These are phyloP conservation scores for Sebastes jordani DNA, from an alignment of 2,797 vertebrate genomes.

Conservation along the genomic window DNA sequence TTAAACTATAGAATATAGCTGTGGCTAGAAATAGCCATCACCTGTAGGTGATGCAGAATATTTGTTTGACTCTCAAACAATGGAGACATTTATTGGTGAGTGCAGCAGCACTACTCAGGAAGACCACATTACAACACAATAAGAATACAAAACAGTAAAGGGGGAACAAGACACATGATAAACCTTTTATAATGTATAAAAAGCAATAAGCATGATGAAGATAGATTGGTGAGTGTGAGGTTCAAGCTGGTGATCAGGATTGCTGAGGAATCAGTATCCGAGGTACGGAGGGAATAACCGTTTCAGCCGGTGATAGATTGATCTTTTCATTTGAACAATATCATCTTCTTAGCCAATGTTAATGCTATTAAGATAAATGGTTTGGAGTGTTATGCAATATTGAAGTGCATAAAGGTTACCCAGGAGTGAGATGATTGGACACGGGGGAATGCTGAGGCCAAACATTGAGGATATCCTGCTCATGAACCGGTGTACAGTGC, in stretches of 20 bases:
- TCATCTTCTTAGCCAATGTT: background rate
- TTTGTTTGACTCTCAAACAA: background rate
- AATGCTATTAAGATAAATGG: background rate
- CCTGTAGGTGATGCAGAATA: background rate
- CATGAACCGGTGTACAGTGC: background rate
- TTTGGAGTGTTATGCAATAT: background rate
- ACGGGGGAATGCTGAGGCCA: background rate
- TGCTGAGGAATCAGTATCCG: background rate
- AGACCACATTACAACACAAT: background rate
- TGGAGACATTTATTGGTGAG: background rate
- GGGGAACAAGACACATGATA: background rate
- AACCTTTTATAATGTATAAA: background rate
- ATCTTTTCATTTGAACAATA: background rate
- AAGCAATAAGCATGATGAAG: background rate
- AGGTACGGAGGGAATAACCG: background rate
- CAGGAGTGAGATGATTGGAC: background rate
- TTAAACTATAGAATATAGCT: background rate
- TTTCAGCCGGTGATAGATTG: background rate
- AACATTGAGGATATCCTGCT: background rate
- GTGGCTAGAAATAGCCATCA: background rate
- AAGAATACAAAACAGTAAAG: background rate
- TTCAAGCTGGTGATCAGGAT: background rate
- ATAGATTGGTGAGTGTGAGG: background rate
- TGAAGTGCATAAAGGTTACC: background rate
- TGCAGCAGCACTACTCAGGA: background rate